These are phyloP conservation scores for Crematogaster levior DNA, from an alignment of 2,888 invertebrate species.

Conservation along the genomic window DNA sequence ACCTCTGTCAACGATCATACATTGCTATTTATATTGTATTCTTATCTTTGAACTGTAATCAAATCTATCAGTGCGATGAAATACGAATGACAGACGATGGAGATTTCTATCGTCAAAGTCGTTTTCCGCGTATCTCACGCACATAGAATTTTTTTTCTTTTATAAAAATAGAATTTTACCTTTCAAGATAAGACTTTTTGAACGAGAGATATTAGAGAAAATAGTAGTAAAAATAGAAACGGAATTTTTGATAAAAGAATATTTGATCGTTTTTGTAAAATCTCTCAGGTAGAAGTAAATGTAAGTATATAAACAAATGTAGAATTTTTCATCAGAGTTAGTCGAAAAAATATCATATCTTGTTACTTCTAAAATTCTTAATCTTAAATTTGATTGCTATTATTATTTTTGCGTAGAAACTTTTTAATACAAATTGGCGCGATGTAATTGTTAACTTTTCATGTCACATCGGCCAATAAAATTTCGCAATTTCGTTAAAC, in stretches of 20 bases:
- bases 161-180: constrained; percentile 23
- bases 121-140: neutral
- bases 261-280: constrained; percentile 4
- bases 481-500: neutral
- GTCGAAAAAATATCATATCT: neutral
- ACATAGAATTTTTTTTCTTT: neutral
- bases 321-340: neutral
- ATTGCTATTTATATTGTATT: constrained; percentile 20
- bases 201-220: neutral
- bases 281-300: neutral
- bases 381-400: constrained; percentile 22
- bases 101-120: neutral
- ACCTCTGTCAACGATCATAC: neutral
- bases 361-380: neutral
- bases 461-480: neutral
- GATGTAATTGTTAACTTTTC: constrained; percentile 17
- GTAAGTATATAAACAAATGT: neutral
- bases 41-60: constrained; percentile 6
- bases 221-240: neutral
- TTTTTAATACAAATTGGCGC: neutral
- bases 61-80: neutral
- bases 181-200: neutral
- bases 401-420: neutral
- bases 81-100: neutral
- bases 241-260: constrained; percentile 6